Evolutionary conservation across 1,140 invertebrate species (phyloP).

Genomic region (Drosophila kikkawai): DNA sequence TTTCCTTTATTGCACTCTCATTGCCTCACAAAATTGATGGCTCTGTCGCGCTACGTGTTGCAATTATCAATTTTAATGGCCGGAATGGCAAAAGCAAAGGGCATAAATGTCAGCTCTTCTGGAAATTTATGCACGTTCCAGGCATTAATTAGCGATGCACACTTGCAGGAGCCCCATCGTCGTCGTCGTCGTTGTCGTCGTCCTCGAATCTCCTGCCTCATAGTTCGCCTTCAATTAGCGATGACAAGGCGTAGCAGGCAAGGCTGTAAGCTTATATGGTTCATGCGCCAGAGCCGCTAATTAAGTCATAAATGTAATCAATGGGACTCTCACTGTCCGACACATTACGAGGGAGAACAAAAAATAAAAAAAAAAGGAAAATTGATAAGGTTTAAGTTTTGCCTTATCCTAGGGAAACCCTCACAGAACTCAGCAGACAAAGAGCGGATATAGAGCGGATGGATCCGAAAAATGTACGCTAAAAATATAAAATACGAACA

Average conservation of each 20-base stretch:
- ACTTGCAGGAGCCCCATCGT: constrained; percentile 26
- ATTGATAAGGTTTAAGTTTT: background rate
- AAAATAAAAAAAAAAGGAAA: background rate
- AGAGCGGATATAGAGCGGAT: too few relatives aligned
- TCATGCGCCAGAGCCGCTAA: constrained; percentile 44
- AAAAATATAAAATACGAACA: too few relatives aligned
- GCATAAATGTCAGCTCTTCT: constrained; percentile 77
- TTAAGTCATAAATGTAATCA: constrained; percentile 78
- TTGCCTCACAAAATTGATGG: constrained; percentile 37
- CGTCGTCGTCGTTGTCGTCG: background rate
- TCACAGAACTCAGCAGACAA: too few relatives aligned
- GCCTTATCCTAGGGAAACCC: background rate
- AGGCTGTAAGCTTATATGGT: constrained; percentile 65
- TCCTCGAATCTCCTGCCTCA: constrained; percentile 10
- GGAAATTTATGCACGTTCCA: constrained; percentile 78
- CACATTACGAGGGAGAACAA: constrained; percentile 4
- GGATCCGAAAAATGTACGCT: too few relatives aligned
- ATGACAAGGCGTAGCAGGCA: background rate
- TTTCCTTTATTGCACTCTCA: constrained; percentile 12
- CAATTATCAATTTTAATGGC: constrained; percentile 79
- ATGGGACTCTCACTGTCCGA: constrained; percentile 26
- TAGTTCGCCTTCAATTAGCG: constrained; percentile 59
- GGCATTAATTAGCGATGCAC: constrained; percentile 77
- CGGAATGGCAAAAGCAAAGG: constrained; percentile 30
- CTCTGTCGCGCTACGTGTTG: constrained; percentile 56